These are phyloP conservation scores for Neotoxoptera formosana DNA, from an alignment of 1,140 invertebrate species.

Conservation along the genomic window DNA sequence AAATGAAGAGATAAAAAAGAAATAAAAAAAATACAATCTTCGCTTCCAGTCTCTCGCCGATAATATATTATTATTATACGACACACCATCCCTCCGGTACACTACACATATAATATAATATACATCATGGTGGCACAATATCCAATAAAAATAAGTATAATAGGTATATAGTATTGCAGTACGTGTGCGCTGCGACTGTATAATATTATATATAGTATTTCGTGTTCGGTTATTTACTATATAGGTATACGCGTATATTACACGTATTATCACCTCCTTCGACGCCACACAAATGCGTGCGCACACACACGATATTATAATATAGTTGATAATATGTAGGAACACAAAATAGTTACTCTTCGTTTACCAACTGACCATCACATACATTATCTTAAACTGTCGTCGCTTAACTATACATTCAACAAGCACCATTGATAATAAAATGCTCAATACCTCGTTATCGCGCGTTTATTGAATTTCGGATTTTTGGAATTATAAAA, in stretches of 20 bases:
- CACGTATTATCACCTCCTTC: background rate
- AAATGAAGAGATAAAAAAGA: background rate
- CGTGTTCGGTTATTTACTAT: conserved; percentile 6
- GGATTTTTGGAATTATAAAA: background rate
- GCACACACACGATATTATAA: background rate
- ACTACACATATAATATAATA: background rate
- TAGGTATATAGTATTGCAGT: background rate
- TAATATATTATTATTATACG: conserved; percentile 17
- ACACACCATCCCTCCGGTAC: conserved; percentile 1
- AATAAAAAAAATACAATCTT: conserved; percentile 10
- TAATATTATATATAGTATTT: background rate
- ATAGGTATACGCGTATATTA: background rate
- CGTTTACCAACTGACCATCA: background rate
- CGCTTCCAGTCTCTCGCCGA: background rate
- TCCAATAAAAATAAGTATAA: conserved; percentile 19
- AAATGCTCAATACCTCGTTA: background rate
- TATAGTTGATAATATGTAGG: background rate
- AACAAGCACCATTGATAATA: background rate
- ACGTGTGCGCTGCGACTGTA: background rate
- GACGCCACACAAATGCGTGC: background rate
- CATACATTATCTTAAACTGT: too few relatives aligned
- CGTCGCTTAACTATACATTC: too few relatives aligned
- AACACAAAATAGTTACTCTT: background rate
- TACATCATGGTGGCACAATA: background rate
- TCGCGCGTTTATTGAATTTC: background rate